Percentiles rank a stretch among this genome's conserved stretches.
These are phyloP conservation scores for Polyploca ridens DNA, from an alignment of 2,888 invertebrate genomes.

Conservation along the genomic window DNA sequence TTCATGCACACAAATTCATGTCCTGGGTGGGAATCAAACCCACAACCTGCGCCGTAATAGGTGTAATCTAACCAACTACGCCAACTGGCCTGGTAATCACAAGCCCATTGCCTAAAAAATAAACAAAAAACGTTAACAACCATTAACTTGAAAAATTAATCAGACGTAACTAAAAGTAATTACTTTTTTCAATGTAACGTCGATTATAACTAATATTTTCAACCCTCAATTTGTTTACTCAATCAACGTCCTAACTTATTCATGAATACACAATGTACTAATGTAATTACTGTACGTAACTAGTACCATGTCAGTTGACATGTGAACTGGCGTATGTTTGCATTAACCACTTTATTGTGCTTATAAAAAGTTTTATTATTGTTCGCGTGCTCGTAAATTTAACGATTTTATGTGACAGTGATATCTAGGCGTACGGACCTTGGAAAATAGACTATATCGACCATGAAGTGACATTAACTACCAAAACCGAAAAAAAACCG, in stretches of 20 bases:
- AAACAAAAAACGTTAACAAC: too few species aligned
- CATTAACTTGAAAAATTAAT: too few species aligned
- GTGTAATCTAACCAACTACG: too few species aligned
- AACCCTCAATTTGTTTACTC: not conserved
- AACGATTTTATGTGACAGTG: constrained; percentile 11
- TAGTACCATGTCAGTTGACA: constrained; percentile 25
- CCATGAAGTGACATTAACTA: too few species aligned
- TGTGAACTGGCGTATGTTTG: constrained; percentile 21
- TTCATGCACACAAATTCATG: too few species aligned
- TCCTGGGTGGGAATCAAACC: too few species aligned
- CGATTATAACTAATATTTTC: not conserved
- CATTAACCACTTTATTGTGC: constrained; percentile 30
- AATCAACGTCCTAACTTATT: constrained; percentile 6
- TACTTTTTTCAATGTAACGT: not conserved
- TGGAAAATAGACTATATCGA: not conserved
- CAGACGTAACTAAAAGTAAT: too few species aligned
- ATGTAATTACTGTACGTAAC: constrained; percentile 28
- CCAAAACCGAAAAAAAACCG: too few species aligned
- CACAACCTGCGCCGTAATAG: too few species aligned
- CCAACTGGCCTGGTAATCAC: too few species aligned
- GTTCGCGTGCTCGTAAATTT: constrained; percentile 18
- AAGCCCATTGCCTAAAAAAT: too few species aligned
- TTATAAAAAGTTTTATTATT: constrained; percentile 23
- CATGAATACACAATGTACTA: constrained; percentile 27
- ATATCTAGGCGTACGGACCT: not conserved